Base-by-base conservation (phyloP, 2,888 invertebrate genomes). In the Melipona beecheii region DNA sequence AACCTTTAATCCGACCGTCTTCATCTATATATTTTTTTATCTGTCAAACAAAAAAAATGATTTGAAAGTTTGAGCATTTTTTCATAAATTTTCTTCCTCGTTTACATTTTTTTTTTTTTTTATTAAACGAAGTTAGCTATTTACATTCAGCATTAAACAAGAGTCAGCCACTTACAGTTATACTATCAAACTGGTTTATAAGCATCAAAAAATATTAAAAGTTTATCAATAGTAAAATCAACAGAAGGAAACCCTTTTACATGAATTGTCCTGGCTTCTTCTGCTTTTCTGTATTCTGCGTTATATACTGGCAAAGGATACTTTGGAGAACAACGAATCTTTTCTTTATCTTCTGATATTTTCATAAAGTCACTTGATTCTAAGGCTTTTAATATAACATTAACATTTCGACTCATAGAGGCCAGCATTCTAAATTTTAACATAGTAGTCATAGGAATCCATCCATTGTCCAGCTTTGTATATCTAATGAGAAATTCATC, bases 401-500 rank as follows among this genome's bases (percentile, higher is more conserved):
- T 95, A 0, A 95, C 87, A 90, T 99, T 97, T 2, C 95, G 96
- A 0, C 97, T 96, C 21, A 99, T 93, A 54, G 96, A 95, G 0
- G 97, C 96, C 36, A 99, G 95, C 36, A 99, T 96, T 94, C 99
- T 98, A 94, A 99, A 99, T 81, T 97, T 98, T 70, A 97, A 95
- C 94, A 99, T 96, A 0, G 97, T 96, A 0, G 97, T 96, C 68
- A 99, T 93, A 0, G 98, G 96, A 31, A 99, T 96, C 99, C 99
- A 98, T 4, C 98, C 99, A 75, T 98, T 97, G 88, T 98, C 97
- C 86, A 97, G 95, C 89, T 96, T 96, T 1, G 97, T 96, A 95
- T 98, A 97, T 84, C 97, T 97, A 90, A 97, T 96, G n/a, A 99
- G 95, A 93, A 99, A 99, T 94, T 98, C 98, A 94, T 99, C 99